Conservation (phyloP, 1,140 invertebrate species). For the Lycorma delicatula region DNA sequence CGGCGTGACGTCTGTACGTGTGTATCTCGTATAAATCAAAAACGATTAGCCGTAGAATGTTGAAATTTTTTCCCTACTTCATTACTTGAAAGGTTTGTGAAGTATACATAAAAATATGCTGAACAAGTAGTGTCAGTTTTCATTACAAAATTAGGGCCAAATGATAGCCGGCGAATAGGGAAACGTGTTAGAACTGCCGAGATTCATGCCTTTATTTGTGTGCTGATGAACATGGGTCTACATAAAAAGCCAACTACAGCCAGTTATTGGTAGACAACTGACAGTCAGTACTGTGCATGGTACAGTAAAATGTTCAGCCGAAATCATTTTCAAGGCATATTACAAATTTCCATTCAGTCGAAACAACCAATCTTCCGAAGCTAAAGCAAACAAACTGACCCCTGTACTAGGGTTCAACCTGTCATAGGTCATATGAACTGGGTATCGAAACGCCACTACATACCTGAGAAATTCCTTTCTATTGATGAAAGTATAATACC, state of each 20-base stretch:
- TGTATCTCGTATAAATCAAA: too few relatives aligned
- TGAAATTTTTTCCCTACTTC: neutral
- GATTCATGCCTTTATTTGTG: neutral
- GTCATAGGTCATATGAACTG: slow-evolving; percentile 5
- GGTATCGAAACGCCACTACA: slow-evolving; percentile 5
- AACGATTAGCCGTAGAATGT: too few relatives aligned
- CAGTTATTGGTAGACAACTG: neutral
- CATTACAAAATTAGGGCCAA: neutral
- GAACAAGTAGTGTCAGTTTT: neutral
- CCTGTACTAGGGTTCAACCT: slow-evolving; percentile 8
- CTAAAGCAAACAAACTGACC: neutral
- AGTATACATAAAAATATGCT: slow-evolving; percentile 4
- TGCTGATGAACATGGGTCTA: slow-evolving; percentile 4
- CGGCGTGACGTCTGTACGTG: too few relatives aligned
- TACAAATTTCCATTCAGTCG: slow-evolving; percentile 10
- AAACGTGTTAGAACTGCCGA: neutral
- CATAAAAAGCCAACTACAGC: neutral
- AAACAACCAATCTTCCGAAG: neutral
- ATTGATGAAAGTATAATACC: slow-evolving; percentile 18
- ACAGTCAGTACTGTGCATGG: neutral
- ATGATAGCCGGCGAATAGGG: neutral
- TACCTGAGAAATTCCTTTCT: slow-evolving; percentile 4
- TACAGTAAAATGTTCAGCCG: slow-evolving; percentile 11
- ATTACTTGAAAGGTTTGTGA: neutral
- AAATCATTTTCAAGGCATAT: slow-evolving; percentile 11